Base-by-base conservation (phyloP, 2,113 vertebrate genomes). In the Syngnathus floridae region DNA sequence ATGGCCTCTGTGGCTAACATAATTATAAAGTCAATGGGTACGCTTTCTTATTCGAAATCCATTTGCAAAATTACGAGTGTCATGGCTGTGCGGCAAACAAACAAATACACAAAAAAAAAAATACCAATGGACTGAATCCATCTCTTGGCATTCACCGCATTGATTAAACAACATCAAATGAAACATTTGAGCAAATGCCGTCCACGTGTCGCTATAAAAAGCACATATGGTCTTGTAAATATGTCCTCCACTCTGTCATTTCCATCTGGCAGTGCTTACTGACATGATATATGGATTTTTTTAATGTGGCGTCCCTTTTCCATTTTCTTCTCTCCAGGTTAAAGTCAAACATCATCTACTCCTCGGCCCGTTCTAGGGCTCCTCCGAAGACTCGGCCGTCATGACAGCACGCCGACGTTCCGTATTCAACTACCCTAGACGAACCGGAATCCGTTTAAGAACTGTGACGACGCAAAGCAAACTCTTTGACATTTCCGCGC, bases 341-440 rank as follows among this genome's bases (percentile, higher is more conserved):
- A 74, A 76, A 66, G 79, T 67, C 64, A 70, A 73, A 62, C 71
- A 58, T 76, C 60, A 14, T 61, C 61, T 71, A 45, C 65, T 69
- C 55, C 45, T 67, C 62, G 61, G 87, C 87, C 85, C 76, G 71
- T 85, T 83, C 62, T 87, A 84, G 86, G 84, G 87, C 84, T 82
- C 69, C 80, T 71, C 69, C 57, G 54, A 48, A 64, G 70, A 75
- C 80, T 78, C 19, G 11, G 19, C 19, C 19, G 3, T 43, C 6
- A 22, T 3, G 59, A 16, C 65, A 71, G 68, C 66, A 52, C 45
- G 65, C 71, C 57, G 75, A 72, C 67, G 9, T 7, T 71, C 67
- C 57, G 1, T 45, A 48, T 71, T 51, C 55, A 67, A 68, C 60
- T 62, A 54, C 76, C 73, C 22, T 36, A 75, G 45, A 73, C 57